Evolutionary conservation across 2,888 invertebrate genomes (phyloP).

Genomic region (Caenorhabditis zanzibari): DNA sequence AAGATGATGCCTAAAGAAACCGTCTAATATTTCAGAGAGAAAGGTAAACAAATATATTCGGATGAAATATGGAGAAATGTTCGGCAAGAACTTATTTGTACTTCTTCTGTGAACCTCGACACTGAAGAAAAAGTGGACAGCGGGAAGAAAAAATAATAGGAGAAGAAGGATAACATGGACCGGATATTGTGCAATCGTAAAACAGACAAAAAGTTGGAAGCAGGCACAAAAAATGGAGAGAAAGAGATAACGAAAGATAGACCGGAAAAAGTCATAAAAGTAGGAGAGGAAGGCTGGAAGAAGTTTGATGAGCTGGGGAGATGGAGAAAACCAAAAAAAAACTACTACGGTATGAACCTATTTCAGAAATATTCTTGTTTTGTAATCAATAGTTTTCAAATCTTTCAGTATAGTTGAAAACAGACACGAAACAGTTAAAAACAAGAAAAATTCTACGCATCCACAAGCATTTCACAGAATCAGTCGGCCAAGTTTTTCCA

Average conservation of each 20-base stretch:
- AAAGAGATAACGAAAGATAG: conserved; percentile 20
- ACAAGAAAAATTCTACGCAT: too few relatives aligned
- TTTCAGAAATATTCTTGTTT: too few relatives aligned
- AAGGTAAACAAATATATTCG: too few relatives aligned
- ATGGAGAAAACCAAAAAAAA: background rate
- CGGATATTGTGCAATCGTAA: conserved; percentile 29
- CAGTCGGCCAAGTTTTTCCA: too few relatives aligned
- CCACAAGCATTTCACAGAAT: too few relatives aligned
- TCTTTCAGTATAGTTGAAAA: too few relatives aligned
- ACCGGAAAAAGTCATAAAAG: conserved; percentile 18
- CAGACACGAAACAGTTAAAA: too few relatives aligned
- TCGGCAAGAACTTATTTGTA: background rate
- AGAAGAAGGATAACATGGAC: conserved; percentile 16
- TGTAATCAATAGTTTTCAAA: too few relatives aligned
- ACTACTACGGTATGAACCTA: background rate
- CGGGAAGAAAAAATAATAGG: background rate
- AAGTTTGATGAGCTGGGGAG: background rate
- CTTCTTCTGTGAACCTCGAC: background rate
- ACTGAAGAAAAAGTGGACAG: background rate
- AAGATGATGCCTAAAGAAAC: background rate
- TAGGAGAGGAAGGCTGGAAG: conserved; percentile 2
- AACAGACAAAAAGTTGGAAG: conserved; percentile 11
- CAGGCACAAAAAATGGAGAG: background rate
- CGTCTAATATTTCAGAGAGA: too few relatives aligned
- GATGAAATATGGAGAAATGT: too few relatives aligned